These are phyloP conservation scores for Siphamia tubifer DNA, from an alignment of 2,113 vertebrate genomes.

Conservation along the genomic window DNA sequence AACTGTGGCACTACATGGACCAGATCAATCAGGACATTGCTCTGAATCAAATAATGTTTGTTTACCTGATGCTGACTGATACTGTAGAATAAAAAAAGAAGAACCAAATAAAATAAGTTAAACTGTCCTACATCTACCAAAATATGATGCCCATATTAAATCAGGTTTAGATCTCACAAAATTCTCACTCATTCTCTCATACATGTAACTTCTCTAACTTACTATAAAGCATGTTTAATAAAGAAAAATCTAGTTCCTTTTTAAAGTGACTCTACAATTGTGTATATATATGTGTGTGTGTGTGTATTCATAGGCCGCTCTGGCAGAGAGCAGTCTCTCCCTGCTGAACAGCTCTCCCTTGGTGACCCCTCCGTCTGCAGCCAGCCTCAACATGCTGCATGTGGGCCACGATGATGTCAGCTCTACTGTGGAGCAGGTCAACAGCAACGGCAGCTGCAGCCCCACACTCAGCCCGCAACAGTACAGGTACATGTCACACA, in stretches of 20 bases:
- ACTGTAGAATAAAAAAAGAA: too few relatives aligned
- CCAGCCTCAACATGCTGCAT: slow-evolving; percentile 91
- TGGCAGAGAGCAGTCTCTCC: slow-evolving; percentile 96
- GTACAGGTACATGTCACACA: slow-evolving; percentile 85
- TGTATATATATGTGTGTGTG: slow-evolving; percentile 21
- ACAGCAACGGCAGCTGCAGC: slow-evolving; percentile 97
- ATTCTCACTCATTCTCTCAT: too few relatives aligned
- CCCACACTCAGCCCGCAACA: slow-evolving; percentile 95
- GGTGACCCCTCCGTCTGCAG: slow-evolving; percentile 86
- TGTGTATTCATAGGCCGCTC: slow-evolving; percentile 68
- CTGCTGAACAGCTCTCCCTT: slow-evolving; percentile 91
- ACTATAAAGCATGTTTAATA: background rate
- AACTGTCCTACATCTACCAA: too few relatives aligned
- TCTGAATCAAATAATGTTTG: too few relatives aligned
- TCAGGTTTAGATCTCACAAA: too few relatives aligned
- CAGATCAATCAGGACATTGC: too few relatives aligned
- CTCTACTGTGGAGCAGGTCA: slow-evolving; percentile 94
- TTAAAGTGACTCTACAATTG: background rate
- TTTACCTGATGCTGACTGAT: too few relatives aligned
- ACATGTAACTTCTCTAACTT: background rate
- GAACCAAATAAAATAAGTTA: too few relatives aligned
- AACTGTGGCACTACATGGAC: too few relatives aligned
- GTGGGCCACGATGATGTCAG: slow-evolving; percentile 95
- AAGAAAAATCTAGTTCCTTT: background rate
- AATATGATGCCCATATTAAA: too few relatives aligned